phyloP scores from a whole-genome alignment of 2,888 invertebrate genomes.

The Aquatica leii region DNA sequence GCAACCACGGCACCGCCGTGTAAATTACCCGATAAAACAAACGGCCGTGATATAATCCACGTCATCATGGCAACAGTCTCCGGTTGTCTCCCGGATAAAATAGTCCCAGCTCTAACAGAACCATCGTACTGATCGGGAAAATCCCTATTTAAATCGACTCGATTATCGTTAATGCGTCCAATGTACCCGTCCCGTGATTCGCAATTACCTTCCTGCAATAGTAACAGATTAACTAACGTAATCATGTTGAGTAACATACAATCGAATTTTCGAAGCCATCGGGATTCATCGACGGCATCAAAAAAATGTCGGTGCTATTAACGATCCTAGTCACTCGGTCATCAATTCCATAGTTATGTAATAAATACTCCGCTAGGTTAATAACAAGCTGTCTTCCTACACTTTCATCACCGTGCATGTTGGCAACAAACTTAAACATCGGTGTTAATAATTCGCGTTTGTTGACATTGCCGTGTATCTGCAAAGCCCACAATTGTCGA shows the following conservation, averaged over 20 bases:
- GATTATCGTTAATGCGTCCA: conserved; percentile 84
- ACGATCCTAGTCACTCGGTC: conserved; percentile 79
- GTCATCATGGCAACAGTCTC: conserved; percentile 89
- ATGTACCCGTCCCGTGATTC: conserved; percentile 71
- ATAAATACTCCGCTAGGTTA: conserved; percentile 83
- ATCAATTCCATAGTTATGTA: conserved; percentile 76
- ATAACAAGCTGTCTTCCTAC: conserved; percentile 86
- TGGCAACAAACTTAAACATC: conserved; percentile 93
- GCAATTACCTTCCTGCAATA: conserved; percentile 79
- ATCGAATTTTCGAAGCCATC: conserved; percentile 90
- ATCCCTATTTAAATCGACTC: conserved; percentile 87
- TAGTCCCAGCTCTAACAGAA: conserved; percentile 56
- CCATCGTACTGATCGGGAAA: conserved; percentile 86
- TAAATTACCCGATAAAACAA: conserved; percentile 92
- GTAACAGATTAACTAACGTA: not conserved
- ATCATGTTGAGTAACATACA: conserved; percentile 63
- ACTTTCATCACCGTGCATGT: conserved; percentile 97
- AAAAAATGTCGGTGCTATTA: conserved; percentile 87
- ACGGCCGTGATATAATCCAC: conserved; percentile 87
- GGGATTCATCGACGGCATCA: conserved; percentile 98
- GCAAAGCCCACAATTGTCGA: conserved; percentile 81
- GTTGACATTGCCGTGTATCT: conserved; percentile 74
- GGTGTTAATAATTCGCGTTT: conserved; percentile 73
- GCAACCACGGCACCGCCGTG: conserved; percentile 98
- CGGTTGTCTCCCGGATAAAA: conserved; percentile 74